Evolutionary conservation across 92 coral and sea anemone species (phyloP), one percentile per base, ranked within the genome.

Genomic region (Hydrozoanthus gracilis): DNA sequence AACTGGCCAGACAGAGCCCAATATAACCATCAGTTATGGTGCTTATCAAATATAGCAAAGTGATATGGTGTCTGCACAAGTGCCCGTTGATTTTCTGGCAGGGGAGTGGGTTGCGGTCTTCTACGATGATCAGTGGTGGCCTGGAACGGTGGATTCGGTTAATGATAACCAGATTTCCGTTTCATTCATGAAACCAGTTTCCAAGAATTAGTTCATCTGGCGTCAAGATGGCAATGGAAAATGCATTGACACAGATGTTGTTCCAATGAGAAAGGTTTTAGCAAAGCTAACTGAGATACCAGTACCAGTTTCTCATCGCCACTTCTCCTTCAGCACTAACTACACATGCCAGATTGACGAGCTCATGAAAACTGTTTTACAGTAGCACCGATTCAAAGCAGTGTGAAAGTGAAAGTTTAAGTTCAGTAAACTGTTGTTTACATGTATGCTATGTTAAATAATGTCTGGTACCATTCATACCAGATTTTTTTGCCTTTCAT

Each of bases 61-160:
- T 16, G 84, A 79, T 58, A 52, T 74, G 10, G 82, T 9, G 5
- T 8, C 65, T 71, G 69, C 88, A 71, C 77, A 76, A 5, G 85
- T 64, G 51, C 86, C 86, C 58, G 85, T 76, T 86, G 86, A 86
- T 77, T 78, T 87, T 78, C 44, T 51, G 17, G 85, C 89, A 56
- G 89, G 89, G 61, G 89, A 86, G 45, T 87, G 86, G 89, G 86
- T 78, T 87, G 86, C 89, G 10, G 89, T 78, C 86, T 77, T 77
- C 64, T 87, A 87, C 35, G 85, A 86, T 62, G 85, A 86, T 62
- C 84, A 86, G 20, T 87, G 89, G 89, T 87, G 89, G 89, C 86
- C 89, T 20, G 89, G 89, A 64, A 48, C 89, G 4, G 89, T 87
- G 12, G 89, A 87, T 67, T 64, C 68, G 46, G 89, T 87, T 87